phyloP scores from a whole-genome alignment of 2,797 vertebrate species.

The Pterois miles region DNA sequence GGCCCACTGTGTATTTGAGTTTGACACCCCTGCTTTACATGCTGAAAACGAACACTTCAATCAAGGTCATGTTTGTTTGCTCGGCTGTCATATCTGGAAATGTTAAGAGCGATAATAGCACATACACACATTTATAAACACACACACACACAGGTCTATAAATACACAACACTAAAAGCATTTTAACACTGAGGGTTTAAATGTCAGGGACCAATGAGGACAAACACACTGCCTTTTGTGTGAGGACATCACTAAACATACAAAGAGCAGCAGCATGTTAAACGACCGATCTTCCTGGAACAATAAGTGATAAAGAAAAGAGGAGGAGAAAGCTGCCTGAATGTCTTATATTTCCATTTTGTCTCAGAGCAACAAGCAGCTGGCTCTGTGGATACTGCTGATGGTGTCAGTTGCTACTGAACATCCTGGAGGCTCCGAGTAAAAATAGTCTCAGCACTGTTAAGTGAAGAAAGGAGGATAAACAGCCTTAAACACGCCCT shows the following conservation, averaged over 20 bases:
- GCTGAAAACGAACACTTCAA: background rate
- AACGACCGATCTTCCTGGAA: too few relatives aligned
- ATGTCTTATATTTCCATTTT: background rate
- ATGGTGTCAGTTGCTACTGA: background rate
- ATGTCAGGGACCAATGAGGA: background rate
- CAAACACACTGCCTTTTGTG: background rate
- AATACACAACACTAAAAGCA: slow-evolving; percentile 28
- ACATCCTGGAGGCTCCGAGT: background rate
- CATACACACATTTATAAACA: background rate
- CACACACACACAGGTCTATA: slow-evolving; percentile 16
- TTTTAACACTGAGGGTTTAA: slow-evolving; percentile 12
- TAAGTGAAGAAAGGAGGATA: too few relatives aligned
- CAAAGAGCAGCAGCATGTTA: too few relatives aligned
- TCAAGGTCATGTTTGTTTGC: slow-evolving; percentile 13
- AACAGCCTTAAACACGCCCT: too few relatives aligned
- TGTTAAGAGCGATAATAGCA: background rate
- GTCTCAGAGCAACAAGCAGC: background rate
- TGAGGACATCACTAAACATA: background rate
- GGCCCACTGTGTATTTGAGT: too few relatives aligned
- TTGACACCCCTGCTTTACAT: too few relatives aligned
- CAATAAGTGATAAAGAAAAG: background rate
- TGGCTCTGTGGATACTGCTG: background rate
- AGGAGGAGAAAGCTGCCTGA: background rate
- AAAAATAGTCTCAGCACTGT: background rate
- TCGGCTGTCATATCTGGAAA: background rate